Conservation (phyloP, 2,113 vertebrate species). For the Lagopus muta region DNA sequence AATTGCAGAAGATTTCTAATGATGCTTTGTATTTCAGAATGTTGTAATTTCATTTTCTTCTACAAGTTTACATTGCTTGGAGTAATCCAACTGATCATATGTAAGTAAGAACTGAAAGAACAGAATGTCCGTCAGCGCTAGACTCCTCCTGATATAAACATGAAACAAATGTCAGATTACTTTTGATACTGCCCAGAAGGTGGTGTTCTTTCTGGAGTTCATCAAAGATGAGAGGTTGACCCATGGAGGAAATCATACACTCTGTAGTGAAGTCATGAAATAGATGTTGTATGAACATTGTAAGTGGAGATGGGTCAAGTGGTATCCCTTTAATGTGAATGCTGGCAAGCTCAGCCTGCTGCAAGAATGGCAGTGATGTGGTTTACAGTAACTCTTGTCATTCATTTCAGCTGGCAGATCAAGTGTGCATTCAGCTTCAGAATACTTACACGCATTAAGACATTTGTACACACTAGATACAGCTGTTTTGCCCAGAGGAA, state of each 20-base stretch:
- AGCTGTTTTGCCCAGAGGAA: neutral
- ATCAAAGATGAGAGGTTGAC: slow-evolving; percentile 29
- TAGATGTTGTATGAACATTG: slow-evolving; percentile 11
- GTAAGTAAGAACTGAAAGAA: slow-evolving; percentile 19
- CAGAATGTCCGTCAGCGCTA: slow-evolving; percentile 3
- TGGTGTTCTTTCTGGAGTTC: slow-evolving; percentile 1
- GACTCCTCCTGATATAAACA: slow-evolving; percentile 6
- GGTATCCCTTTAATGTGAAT: slow-evolving; percentile 16
- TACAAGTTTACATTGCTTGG: neutral
- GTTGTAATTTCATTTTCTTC: neutral
- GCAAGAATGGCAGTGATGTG: slow-evolving; percentile 35
- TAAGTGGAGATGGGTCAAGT: slow-evolving; percentile 54
- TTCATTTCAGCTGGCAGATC: slow-evolving; percentile 35
- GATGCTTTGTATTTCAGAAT: neutral
- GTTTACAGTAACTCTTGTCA: slow-evolving; percentile 15
- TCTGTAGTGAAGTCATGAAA: slow-evolving; percentile 57
- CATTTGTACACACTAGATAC: neutral
- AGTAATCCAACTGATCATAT: neutral
- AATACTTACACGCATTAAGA: slow-evolving; percentile 5
- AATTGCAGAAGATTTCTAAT: neutral
- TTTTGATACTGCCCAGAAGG: slow-evolving; percentile 42
- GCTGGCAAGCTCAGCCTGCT: neutral
- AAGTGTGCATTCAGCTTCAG: slow-evolving; percentile 32
- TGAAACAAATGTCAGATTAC: slow-evolving; percentile 16
- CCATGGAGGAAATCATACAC: neutral